These are phyloP conservation scores for Drosophila azteca DNA, from an alignment of 1,140 invertebrate species.

Conservation along the genomic window DNA sequence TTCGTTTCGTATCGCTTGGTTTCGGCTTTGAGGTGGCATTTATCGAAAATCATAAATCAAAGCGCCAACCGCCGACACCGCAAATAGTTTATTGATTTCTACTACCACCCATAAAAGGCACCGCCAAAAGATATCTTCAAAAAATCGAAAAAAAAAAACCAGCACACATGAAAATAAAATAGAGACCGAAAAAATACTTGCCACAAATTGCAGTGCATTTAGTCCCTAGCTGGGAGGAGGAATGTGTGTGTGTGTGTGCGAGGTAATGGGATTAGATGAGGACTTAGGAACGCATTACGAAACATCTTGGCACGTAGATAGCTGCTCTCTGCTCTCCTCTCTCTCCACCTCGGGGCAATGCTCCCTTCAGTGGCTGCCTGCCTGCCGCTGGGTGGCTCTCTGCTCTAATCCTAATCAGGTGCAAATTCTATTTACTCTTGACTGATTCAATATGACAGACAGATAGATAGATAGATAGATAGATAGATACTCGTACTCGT, in stretches of 20 bases:
- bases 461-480: constrained; percentile 21
- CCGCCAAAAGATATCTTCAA: constrained; percentile 18
- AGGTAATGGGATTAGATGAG: constrained; percentile 67
- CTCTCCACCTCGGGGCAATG: neutral
- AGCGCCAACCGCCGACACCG: constrained; percentile 35
- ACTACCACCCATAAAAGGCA: constrained; percentile 31
- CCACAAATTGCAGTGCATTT: constrained; percentile 67
- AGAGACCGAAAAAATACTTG: neutral
- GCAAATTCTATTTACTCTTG: constrained; percentile 72
- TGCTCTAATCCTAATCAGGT: constrained; percentile 57
- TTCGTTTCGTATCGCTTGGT: too few species aligned
- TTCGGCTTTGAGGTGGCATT: constrained; percentile 33
- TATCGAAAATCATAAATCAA: constrained; percentile 53
- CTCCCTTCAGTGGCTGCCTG: too few species aligned
- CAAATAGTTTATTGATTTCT: constrained; percentile 48
- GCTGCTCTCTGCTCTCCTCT: neutral
- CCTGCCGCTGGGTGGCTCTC: too few species aligned
- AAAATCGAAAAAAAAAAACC: constrained; percentile 14
- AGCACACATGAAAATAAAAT: constrained; percentile 1
- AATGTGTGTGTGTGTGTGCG: constrained; percentile 1
- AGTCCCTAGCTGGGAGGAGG: constrained; percentile 6
- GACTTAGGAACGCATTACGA: constrained; percentile 73
- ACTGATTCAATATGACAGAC: constrained; percentile 76
- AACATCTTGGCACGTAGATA: constrained; percentile 51
- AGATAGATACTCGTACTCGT: too few species aligned